phyloP scores from a whole-genome alignment of 2,888 invertebrate genomes.

The Helicoverpa assulta region DNA sequence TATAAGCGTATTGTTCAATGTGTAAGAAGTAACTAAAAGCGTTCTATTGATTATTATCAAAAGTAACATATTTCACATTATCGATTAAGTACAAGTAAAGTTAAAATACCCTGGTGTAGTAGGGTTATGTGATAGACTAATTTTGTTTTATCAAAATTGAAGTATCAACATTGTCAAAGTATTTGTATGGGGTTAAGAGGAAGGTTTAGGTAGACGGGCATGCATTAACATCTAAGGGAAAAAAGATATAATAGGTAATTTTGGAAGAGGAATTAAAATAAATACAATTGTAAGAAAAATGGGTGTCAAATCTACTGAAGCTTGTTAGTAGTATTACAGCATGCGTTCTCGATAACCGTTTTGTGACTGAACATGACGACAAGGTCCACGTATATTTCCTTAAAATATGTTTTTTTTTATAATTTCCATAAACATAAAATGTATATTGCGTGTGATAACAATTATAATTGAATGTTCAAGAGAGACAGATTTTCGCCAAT shows the following conservation, averaged over 20 bases:
- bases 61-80: slow-evolving; percentile 26
- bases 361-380: slow-evolving; percentile 68
- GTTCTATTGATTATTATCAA: slow-evolving; percentile 33
- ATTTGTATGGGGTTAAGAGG: slow-evolving; percentile 34
- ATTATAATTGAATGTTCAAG: slow-evolving; percentile 7
- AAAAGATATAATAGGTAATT: background rate
- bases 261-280: slow-evolving; percentile 13
- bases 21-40: slow-evolving; percentile 52
- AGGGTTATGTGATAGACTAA: slow-evolving; percentile 28
- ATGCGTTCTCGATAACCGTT: slow-evolving; percentile 66
- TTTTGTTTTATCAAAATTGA: slow-evolving; percentile 21
- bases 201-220: slow-evolving; percentile 29
- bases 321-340: slow-evolving; percentile 55
- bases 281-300: slow-evolving; percentile 3
- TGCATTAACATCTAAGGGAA: slow-evolving; percentile 17
- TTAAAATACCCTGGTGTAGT: slow-evolving; percentile 33
- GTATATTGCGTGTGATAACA: background rate
- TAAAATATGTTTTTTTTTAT: slow-evolving; percentile 21
- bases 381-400: slow-evolving; percentile 59
- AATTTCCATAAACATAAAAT: background rate
- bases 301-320: slow-evolving; percentile 49
- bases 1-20: slow-evolving; percentile 54
- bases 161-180: slow-evolving; percentile 29
- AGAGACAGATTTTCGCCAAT: slow-evolving; percentile 36
- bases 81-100: slow-evolving; percentile 26